Conservation (phyloP, 2,888 invertebrate genomes). For the Drosophila paracracens region DNA sequence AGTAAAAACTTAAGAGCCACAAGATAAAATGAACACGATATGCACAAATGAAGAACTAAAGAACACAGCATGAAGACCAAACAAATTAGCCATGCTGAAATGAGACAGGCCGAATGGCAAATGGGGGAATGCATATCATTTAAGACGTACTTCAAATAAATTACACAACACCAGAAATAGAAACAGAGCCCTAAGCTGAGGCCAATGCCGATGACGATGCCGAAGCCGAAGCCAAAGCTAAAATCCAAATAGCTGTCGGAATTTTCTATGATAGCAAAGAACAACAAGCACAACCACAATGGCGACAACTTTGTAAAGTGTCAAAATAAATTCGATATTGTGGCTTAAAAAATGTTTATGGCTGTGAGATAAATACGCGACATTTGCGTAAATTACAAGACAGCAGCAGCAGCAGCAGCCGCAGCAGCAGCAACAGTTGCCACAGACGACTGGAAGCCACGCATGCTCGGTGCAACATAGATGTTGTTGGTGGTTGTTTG, state of each 20-base stretch:
- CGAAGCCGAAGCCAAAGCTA: conserved; percentile 3
- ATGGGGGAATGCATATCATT: conserved; percentile 72
- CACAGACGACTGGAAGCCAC: conserved; percentile 66
- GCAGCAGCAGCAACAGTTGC: conserved; percentile 26
- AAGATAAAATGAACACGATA: conserved; percentile 63
- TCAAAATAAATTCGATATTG: conserved; percentile 81
- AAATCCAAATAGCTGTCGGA: conserved; percentile 44
- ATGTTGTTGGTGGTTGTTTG: conserved; percentile 28
- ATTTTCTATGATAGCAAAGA: conserved; percentile 65
- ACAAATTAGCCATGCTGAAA: conserved; percentile 69
- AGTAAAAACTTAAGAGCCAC: conserved; percentile 51
- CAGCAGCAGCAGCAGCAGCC: conserved; percentile 55
- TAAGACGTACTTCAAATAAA: conserved; percentile 74
- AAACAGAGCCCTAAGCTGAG: conserved; percentile 46
- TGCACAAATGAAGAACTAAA: conserved; percentile 25
- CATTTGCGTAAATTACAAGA: conserved; percentile 81
- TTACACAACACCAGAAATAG: conserved; percentile 64
- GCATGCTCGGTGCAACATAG: conserved; percentile 62
- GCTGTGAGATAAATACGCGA: conserved; percentile 78
- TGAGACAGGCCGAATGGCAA: conserved; percentile 57
- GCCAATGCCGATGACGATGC: not conserved
- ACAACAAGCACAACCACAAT: conserved; percentile 52
- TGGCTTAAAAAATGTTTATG: conserved; percentile 81
- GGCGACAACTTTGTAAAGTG: conserved; percentile 81
- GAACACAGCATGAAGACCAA: conserved; percentile 32